Evolutionary conservation across 2,113 vertebrate species (phyloP).

Genomic region (Pomatorhinus ruficollis): DNA sequence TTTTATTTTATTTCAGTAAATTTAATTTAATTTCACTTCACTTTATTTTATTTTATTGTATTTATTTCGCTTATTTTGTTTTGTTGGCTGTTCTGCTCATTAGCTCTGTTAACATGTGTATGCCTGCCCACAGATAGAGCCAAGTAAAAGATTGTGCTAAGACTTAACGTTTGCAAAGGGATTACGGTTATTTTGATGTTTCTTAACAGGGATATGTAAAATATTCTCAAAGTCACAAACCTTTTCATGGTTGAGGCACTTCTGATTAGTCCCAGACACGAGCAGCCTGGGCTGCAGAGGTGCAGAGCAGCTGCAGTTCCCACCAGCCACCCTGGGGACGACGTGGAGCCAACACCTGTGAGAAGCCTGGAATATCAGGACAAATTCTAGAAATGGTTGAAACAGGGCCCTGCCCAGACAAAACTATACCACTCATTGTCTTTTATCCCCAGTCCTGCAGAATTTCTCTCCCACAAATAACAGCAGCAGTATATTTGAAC

Average conservation of each 20-base stretch:
- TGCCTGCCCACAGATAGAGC: conserved; percentile 2
- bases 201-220: conserved; percentile 48
- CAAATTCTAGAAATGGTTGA: background rate
- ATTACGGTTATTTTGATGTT: conserved; percentile 49
- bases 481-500: background rate
- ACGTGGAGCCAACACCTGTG: background rate
- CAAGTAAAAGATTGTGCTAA: conserved; percentile 54
- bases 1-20: conserved; percentile 26
- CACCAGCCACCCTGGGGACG: background rate
- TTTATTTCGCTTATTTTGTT: background rate
- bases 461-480: background rate
- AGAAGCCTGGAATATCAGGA: background rate
- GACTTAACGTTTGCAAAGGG: conserved; percentile 55
- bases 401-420: background rate
- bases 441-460: background rate
- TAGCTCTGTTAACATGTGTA: background rate
- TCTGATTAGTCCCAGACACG: conserved; percentile 33
- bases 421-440: accelerated
- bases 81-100: conserved; percentile 52
- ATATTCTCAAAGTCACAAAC: conserved; percentile 55
- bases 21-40: background rate
- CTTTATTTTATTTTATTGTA: conserved; percentile 44
- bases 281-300: background rate
- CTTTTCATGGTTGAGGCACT: conserved; percentile 50
- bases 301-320: background rate